Evolutionary conservation across 2,888 invertebrate species (phyloP).

Genomic region (Poecilobothrus nobilitatus): DNA sequence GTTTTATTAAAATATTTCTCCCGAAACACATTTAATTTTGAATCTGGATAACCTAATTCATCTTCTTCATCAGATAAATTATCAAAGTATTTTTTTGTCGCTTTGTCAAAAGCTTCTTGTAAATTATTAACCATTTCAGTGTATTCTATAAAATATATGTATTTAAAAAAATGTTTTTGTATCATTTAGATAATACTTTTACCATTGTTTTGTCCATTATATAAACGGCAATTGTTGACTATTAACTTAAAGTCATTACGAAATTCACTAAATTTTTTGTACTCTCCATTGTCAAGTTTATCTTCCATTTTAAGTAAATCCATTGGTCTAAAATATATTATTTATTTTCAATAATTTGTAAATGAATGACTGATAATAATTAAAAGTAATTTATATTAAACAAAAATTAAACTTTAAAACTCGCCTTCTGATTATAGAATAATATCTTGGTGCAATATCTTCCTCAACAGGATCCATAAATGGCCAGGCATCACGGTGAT

Average conservation of each 20-base stretch:
- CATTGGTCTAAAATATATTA: constrained; percentile 58
- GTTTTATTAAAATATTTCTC: constrained; percentile 44
- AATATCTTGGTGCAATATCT: constrained; percentile 81
- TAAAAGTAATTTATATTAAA: neutral
- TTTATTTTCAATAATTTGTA: neutral
- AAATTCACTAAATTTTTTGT: constrained; percentile 70
- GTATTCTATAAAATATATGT: constrained; percentile 56
- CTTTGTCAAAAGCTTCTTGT: constrained; percentile 69
- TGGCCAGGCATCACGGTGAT: constrained; percentile 89
- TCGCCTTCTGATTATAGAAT: constrained; percentile 57
- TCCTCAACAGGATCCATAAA: constrained; percentile 90
- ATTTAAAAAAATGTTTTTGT: neutral
- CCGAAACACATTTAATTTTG: constrained; percentile 43
- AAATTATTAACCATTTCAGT: constrained; percentile 81
- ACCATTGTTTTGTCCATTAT: constrained; percentile 92
- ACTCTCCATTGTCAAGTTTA: constrained; percentile 70
- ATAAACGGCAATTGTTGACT: constrained; percentile 84
- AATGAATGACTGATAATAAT: neutral
- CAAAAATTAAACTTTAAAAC: constrained; percentile 5
- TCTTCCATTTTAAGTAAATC: constrained; percentile 82
- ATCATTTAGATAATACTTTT: constrained; percentile 27
- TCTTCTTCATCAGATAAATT: constrained; percentile 76
- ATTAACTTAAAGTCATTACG: constrained; percentile 84
- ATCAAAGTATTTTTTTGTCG: constrained; percentile 75
- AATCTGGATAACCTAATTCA: constrained; percentile 57